Conservation (phyloP, 2,113 vertebrate species). For the Phalacrocorax brasilianus region DNA sequence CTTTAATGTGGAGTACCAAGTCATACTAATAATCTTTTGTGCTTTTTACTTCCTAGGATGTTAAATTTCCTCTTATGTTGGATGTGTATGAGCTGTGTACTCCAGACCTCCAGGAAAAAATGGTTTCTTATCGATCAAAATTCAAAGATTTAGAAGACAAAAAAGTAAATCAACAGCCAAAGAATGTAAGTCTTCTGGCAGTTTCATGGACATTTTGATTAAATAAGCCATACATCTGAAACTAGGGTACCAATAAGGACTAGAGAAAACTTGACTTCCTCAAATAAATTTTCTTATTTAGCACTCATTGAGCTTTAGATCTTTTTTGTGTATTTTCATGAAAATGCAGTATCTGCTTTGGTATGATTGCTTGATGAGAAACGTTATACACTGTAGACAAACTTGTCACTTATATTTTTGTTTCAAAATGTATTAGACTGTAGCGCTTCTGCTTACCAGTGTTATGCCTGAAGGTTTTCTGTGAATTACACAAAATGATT, state of each 20-base stretch:
- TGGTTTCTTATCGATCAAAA: constrained; percentile 89
- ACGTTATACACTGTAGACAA: background rate
- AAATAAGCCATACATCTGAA: background rate
- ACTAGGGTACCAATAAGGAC: background rate
- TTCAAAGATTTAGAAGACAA: constrained; percentile 97
- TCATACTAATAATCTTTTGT: background rate
- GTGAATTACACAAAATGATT: background rate
- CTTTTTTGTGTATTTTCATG: background rate
- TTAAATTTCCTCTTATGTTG: constrained; percentile 99
- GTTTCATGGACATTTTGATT: background rate
- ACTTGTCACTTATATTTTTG: background rate
- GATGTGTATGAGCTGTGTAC: constrained; percentile 97
- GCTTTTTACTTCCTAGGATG: constrained; percentile 78
- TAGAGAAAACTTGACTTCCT: background rate
- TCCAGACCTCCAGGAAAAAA: constrained; percentile 91
- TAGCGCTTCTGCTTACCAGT: background rate
- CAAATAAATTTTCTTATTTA: background rate
- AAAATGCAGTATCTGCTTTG: background rate
- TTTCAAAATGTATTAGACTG: background rate
- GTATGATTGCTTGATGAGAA: background rate
- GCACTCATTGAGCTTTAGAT: background rate
- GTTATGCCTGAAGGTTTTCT: background rate
- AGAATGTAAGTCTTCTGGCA: constrained; percentile 75
- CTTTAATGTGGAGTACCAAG: background rate
- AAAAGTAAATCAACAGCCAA: constrained; percentile 87